These are phyloP conservation scores for Coregonus ussuriensis DNA, from an alignment of 2,797 vertebrate species.

Conservation along the genomic window DNA sequence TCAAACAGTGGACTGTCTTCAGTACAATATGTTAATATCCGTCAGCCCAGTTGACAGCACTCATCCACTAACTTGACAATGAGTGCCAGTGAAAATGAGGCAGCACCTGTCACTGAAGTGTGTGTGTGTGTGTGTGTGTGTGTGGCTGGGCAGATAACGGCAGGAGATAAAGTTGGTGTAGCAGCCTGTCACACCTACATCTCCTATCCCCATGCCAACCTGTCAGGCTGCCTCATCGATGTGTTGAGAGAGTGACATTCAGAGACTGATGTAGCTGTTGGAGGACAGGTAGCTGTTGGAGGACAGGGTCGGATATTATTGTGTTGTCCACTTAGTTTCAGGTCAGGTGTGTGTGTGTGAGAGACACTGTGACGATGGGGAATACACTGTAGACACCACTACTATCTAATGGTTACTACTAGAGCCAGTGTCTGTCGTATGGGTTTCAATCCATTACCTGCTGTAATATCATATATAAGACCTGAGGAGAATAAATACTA, in stretches of 20 bases:
- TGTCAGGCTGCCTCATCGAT: conserved; percentile 76
- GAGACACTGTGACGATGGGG: conserved; percentile 55
- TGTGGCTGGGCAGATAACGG: conserved; percentile 73
- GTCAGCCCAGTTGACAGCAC: conserved; percentile 68
- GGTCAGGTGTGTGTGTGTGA: conserved; percentile 64
- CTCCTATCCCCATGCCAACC: conserved; percentile 52
- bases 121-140: conserved; percentile 40
- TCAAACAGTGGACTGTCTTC: conserved; percentile 51
- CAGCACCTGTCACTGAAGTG: conserved; percentile 58
- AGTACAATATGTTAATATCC: conserved; percentile 69
- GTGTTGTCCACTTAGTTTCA: conserved; percentile 75
- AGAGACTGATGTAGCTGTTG: conserved; percentile 9
- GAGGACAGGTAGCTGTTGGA: conserved; percentile 46
- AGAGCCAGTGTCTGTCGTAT: conserved; percentile 4
- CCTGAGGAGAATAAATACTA: conserved; percentile 28
- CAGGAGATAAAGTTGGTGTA: conserved; percentile 70
- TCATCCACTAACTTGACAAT: conserved; percentile 64
- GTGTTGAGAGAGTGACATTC: conserved; percentile 65
- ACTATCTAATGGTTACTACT: conserved; percentile 46
- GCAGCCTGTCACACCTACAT: conserved; percentile 74
- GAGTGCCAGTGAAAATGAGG: conserved; percentile 63
- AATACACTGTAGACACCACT: conserved; percentile 56
- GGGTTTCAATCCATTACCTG: conserved; percentile 50
- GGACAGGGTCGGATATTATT: conserved; percentile 57
- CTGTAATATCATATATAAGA: conserved; percentile 47